phyloP scores from a whole-genome alignment of 2,113 vertebrate genomes.

The Gallinago media region DNA sequence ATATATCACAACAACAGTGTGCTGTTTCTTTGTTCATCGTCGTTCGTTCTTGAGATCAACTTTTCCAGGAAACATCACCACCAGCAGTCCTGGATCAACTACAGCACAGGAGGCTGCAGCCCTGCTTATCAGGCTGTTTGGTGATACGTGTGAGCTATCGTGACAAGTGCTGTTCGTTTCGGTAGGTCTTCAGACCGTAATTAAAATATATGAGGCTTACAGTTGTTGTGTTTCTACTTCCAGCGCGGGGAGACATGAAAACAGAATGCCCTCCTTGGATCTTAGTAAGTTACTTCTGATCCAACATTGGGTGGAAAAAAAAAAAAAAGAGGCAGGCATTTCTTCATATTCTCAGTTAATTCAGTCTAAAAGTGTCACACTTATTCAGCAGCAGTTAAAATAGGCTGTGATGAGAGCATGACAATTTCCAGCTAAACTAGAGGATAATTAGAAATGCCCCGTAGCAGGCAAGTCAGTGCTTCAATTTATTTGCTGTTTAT shows the following conservation, averaged over 20 bases:
- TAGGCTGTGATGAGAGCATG: slow-evolving; percentile 78
- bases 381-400: slow-evolving; percentile 79
- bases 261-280: slow-evolving; percentile 14
- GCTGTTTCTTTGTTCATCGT: neutral
- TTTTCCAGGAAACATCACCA: neutral
- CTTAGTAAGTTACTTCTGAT: slow-evolving; percentile 24
- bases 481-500: slow-evolving; percentile 97
- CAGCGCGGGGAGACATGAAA: slow-evolving; percentile 71
- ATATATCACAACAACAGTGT: neutral
- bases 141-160: slow-evolving; percentile 66
- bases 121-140: slow-evolving; percentile 49
- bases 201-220: slow-evolving; percentile 86
- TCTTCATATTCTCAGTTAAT: slow-evolving; percentile 78
- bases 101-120: neutral
- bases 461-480: slow-evolving; percentile 93
- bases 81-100: neutral
- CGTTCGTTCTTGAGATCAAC: neutral
- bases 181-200: slow-evolving; percentile 67
- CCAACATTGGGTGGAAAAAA: neutral
- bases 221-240: slow-evolving; percentile 78
- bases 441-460: slow-evolving; percentile 96
- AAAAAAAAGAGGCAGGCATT: neutral
- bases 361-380: slow-evolving; percentile 78
- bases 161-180: slow-evolving; percentile 73
- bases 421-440: slow-evolving; percentile 86